These are phyloP conservation scores for Sphaerodactylus townsendi DNA, from an alignment of 2,113 vertebrate species.

Conservation along the genomic window DNA sequence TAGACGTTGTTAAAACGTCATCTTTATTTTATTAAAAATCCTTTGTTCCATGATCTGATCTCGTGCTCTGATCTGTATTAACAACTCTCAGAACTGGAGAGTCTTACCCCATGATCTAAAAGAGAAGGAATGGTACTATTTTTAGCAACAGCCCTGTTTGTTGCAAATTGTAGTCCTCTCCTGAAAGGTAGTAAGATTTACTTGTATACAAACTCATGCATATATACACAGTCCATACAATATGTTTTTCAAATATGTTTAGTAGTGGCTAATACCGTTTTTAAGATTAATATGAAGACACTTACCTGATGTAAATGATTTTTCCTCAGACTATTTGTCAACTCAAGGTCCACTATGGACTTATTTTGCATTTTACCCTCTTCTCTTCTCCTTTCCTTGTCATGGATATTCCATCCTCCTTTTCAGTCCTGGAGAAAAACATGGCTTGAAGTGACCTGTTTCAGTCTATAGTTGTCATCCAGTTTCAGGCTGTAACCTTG, in stretches of 20 bases:
- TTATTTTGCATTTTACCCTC: too few relatives aligned
- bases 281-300: background rate
- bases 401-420: too few relatives aligned
- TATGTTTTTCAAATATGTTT: background rate
- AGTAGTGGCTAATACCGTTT: background rate
- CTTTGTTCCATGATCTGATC: background rate
- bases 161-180: background rate
- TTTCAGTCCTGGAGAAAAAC: too few relatives aligned
- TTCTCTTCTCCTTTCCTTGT: too few relatives aligned
- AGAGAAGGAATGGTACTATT: too few relatives aligned
- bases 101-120: background rate
- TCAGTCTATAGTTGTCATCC: too few relatives aligned
- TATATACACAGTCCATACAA: background rate
- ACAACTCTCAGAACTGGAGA: background rate
- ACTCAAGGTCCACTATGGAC: too few relatives aligned
- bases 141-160: background rate
- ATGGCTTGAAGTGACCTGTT: too few relatives aligned
- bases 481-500: too few relatives aligned
- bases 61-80: background rate
- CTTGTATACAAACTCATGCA: too few relatives aligned
- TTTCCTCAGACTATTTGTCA: too few relatives aligned
- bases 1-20: background rate
- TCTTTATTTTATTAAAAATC: background rate
- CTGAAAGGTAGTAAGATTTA: background rate
- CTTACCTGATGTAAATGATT: too few relatives aligned